Base-by-base conservation (phyloP, 2,888 invertebrate species). In the Onthophagus sagittarius region DNA sequence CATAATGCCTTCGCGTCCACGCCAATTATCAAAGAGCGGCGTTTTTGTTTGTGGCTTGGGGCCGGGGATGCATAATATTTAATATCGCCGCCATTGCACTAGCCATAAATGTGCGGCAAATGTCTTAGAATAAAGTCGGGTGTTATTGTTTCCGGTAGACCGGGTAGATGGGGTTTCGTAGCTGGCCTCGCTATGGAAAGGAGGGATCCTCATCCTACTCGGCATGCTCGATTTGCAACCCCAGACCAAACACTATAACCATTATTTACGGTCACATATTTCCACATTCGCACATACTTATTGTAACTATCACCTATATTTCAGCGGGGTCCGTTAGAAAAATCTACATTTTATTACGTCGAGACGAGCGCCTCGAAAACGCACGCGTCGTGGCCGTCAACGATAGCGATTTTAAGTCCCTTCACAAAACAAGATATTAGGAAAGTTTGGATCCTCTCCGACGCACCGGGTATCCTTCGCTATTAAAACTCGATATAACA, bases 61-160 rank as follows among this genome's bases (percentile, higher is more conserved):
- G 23, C 23, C n/a, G 64, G 31, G 67, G 32, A 67, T 32, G 67
- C 67, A 67, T 31, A 53, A 39, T 65, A 72, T 71, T 14, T 62
- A 33, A 62, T 62, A 70, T 70, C 39, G 39, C 39, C 39, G 39
- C 39, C 39, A 53, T 53, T 53, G 39, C 39, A 53, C 39, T 53
- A 53, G 39, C 39, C 81, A 78, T 81, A 82, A 83, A 80, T 83
- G 83, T 82, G 82, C 81, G 80, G 81, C 81, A 83, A 84, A 84
- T 83, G 84, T 83, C 82, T 82, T 80, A 81, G 82, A 83, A 84
- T 84, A 85, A 85, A 84, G 81, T 82, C 84, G 78, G 76, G 79
- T 76, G 78, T 78, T 76, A 81, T 80, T 79, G 79, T 81, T 82
- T 82, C 80, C 81, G 80, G 67, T 23, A 23, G 67, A 79, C 75